A percentile compares a stretch with the other conserved stretches of the same genome.
These are phyloP conservation scores for Nomada flava DNA, from an alignment of 2,888 invertebrate genomes.

Conservation along the genomic window DNA sequence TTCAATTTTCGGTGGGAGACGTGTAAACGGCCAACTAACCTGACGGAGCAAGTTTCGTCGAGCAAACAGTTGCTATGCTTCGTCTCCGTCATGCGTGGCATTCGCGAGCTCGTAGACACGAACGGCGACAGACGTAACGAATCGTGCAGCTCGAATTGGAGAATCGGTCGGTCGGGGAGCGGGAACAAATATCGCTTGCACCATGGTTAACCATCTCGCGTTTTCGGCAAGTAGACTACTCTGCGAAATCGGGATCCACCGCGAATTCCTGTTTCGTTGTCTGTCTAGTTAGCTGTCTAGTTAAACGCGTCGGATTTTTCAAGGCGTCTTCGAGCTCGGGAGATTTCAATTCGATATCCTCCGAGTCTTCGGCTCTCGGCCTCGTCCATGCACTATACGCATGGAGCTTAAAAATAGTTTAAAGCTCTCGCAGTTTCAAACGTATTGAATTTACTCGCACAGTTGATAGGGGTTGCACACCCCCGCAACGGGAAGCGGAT, in stretches of 20 bases:
- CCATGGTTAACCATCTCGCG: conserved; percentile 25
- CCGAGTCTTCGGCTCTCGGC: no score
- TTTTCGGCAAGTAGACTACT: conserved; percentile 16
- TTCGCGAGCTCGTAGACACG: conserved; percentile 10
- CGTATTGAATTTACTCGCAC: neutral
- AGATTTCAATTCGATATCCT: neutral
- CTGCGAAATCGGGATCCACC: neutral
- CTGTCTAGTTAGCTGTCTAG: neutral
- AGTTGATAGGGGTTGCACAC: conserved; percentile 20
- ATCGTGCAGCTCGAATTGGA: conserved; percentile 31
- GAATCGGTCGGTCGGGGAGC: conserved; percentile 23
- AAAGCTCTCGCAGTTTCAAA: no score
- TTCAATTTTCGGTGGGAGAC: conserved; percentile 6
- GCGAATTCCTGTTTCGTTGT: neutral
- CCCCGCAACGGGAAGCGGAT: conserved; percentile 18
- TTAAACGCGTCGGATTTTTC: neutral
- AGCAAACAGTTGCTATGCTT: conserved; percentile 24
- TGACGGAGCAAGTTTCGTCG: conserved; percentile 24
- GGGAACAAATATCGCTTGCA: conserved; percentile 30
- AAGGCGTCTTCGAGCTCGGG: neutral
- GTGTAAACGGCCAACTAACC: conserved; percentile 40
- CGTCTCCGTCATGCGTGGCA: neutral
- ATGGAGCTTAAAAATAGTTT: no score
- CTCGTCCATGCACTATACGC: no score
- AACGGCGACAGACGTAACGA: conserved; percentile 34